Percentiles rank a stretch among this genome's conserved stretches.
phyloP scores from a whole-genome alignment of 2,113 vertebrate species.

The Morone saxatilis region DNA sequence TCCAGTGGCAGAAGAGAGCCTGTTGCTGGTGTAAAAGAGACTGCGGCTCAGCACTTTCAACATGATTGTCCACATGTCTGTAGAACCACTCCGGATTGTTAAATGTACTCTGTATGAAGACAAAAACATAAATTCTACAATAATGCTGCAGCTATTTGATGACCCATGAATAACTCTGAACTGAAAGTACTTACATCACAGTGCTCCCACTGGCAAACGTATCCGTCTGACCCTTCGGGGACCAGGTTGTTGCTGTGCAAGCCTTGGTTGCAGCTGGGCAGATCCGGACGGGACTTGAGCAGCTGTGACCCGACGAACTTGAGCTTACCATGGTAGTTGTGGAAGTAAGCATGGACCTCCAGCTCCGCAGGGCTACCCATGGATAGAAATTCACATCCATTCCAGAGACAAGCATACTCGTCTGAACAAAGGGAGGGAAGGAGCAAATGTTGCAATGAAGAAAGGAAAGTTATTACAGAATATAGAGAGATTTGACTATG shows the following conservation, averaged over 20 bases:
- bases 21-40: constrained; percentile 81
- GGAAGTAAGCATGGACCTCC: constrained; percentile 79
- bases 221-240: constrained; percentile 76
- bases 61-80: constrained; percentile 84
- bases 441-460: background rate
- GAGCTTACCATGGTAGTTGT: constrained; percentile 84
- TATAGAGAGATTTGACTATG: background rate
- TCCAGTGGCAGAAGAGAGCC: constrained; percentile 83
- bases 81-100: constrained; percentile 88
- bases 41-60: constrained; percentile 82
- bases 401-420: constrained; percentile 81
- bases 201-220: constrained; percentile 84
- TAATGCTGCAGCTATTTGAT: background rate
- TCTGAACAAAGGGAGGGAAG: constrained; percentile 60
- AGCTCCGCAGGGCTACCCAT: constrained; percentile 79
- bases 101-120: constrained; percentile 82
- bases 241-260: constrained; percentile 79
- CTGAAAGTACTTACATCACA: constrained; percentile 80
- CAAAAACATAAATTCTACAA: background rate
- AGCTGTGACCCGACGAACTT: constrained; percentile 80
- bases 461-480: background rate
- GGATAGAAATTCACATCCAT: constrained; percentile 81
- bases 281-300: constrained; percentile 68
- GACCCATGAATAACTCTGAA: background rate
- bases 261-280: constrained; percentile 81